Conservation (phyloP, 2,797 vertebrate genomes). For the Tadarida brasiliensis region DNA sequence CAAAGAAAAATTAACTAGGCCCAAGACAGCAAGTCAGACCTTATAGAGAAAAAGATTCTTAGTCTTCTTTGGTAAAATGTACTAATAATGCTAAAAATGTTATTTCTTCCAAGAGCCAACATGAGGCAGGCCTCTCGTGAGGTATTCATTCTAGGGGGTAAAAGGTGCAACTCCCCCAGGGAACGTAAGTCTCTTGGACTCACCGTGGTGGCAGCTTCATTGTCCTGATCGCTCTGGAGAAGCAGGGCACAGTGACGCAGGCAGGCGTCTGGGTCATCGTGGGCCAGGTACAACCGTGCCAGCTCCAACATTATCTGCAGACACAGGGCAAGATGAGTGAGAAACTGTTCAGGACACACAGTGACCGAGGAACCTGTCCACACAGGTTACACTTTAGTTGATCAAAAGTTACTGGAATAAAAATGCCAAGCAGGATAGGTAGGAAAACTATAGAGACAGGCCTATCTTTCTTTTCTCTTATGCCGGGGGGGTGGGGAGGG, state of each 20-base stretch:
- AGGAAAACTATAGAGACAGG: neutral
- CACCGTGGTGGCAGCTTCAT: conserved; percentile 95
- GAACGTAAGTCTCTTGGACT: conserved; percentile 75
- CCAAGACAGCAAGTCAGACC: neutral
- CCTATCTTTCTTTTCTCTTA: neutral
- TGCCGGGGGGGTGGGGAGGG: too few species aligned
- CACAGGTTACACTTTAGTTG: neutral
- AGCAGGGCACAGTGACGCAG: conserved; percentile 95
- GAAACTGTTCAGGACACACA: neutral
- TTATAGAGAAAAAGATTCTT: neutral
- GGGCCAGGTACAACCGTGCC: conserved; percentile 95
- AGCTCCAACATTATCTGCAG: conserved; percentile 96
- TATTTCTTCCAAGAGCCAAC: conserved; percentile 22
- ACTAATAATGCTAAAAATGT: neutral
- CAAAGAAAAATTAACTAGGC: neutral
- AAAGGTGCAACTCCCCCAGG: neutral
- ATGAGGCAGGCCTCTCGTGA: neutral
- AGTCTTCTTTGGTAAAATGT: conserved; percentile 3
- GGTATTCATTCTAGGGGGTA: neutral
- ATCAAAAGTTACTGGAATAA: neutral
- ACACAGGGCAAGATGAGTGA: neutral
- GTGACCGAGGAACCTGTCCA: neutral
- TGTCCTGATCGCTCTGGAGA: conserved; percentile 95
- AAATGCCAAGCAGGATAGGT: neutral
- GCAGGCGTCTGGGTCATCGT: conserved; percentile 93